Base-by-base conservation (phyloP, 2,113 vertebrate genomes). In the Gasterosteus aculeatus region DNA sequence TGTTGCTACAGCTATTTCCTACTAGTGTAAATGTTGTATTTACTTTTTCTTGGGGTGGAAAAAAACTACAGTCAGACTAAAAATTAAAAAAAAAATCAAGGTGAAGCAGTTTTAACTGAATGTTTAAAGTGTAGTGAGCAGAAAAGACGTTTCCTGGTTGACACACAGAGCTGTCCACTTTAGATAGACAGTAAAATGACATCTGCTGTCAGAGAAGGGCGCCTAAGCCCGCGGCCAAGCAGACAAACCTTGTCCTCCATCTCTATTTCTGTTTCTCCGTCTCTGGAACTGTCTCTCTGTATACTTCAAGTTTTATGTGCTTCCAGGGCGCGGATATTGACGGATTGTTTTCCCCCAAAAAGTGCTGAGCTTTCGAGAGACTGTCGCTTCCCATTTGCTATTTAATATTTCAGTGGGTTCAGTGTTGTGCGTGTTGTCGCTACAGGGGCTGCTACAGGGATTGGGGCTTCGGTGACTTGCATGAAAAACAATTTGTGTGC, bases 371-470 rank as follows among this genome's bases (percentile, higher is more conserved):
- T 86, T 93, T 92, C 53, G 12, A 78, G 77, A 78, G 79, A 84
- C 86, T 92, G 93, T 94, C 92, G 67, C 90, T 85, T 92, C 80
- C 82, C 77, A 88, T 93, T 94, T 93, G 76, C 78, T 76, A 63
- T 86, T 92, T 91, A 92, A 93, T 93, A 92, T 91, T 91, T 94
- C 92, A 94, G 80, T 59, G 72, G 56, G 87, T 26, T 26, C 88
- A 73, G 79, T 84, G 78, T 77, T 83, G 56, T 65, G 56, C 68
- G 76, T 64, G 73, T 79, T 84, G 70, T 86, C 70, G 69, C 75
- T 85, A 79, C 76, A 66, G 80, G 80, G 71, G 69, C 62, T 75
- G 63, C 75, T 58, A 56, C 61, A 67, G 65, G 66, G 60, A 77
- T 42, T 51, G 56, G 33, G 14, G 63, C 78, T 78, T 83, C 69